Evolutionary conservation across 2,113 vertebrate species (phyloP).

Genomic region (Anser brachyrhynchus): DNA sequence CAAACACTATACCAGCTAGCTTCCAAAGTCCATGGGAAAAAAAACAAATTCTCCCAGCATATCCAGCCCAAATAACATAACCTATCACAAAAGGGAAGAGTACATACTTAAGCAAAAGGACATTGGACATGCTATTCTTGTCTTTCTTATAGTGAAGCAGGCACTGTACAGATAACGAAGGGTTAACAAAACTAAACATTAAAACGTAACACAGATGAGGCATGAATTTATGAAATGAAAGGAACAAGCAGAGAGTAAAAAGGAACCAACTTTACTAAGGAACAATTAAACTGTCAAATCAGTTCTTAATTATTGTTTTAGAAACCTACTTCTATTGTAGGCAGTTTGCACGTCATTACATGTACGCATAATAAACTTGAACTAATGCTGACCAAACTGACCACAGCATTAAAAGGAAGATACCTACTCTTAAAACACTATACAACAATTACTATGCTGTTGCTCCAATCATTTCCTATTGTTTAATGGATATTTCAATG

Average conservation of each 20-base stretch:
- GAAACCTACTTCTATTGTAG: background rate
- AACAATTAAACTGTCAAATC: background rate
- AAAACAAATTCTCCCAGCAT: background rate
- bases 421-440: background rate
- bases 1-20: background rate
- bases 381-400: background rate
- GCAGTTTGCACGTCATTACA: background rate
- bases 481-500: background rate
- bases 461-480: background rate
- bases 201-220: background rate
- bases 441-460: background rate
- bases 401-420: background rate
- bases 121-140: fast-evolving
- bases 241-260: background rate
- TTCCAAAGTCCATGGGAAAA: background rate
- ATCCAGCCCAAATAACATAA: background rate
- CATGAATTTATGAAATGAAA: background rate
- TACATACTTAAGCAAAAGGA: background rate
- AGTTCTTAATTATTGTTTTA: background rate
- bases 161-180: background rate
- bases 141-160: background rate
- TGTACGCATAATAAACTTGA: fast-evolving
- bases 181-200: background rate
- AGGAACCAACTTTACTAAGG: background rate
- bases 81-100: background rate